phyloP scores from a whole-genome alignment of 1,140 invertebrate species.

The Heterodera carotae region DNA sequence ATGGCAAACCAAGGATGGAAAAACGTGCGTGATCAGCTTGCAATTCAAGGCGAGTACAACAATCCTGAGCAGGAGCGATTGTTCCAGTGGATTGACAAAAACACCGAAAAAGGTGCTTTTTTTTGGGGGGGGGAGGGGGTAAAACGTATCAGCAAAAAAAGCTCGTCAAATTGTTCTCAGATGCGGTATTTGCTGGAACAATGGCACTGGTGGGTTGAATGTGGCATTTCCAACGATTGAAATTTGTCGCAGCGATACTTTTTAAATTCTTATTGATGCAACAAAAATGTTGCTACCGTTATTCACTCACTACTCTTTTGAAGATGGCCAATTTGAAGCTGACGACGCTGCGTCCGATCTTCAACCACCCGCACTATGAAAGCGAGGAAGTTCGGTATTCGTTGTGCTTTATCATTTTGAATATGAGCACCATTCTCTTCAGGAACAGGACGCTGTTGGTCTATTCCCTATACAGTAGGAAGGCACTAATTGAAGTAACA shows the following conservation, averaged over 20 bases:
- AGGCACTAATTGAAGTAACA: conserved; percentile 7
- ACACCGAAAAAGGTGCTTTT: conserved; percentile 59
- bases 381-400: conserved; percentile 73
- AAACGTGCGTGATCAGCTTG: conserved; percentile 63
- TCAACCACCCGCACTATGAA: conserved; percentile 84
- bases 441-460: conserved; percentile 62
- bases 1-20: conserved; percentile 58
- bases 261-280: too few species aligned
- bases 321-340: conserved; percentile 71
- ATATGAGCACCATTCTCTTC: neutral
- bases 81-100: conserved; percentile 76
- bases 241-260: too few species aligned
- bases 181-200: conserved; percentile 79
- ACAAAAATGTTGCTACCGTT: neutral
- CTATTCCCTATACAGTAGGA: conserved; percentile 60
- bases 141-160: neutral
- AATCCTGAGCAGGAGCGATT: conserved; percentile 76
- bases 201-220: conserved; percentile 76
- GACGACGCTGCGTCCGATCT: conserved; percentile 75
- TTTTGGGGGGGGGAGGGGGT: neutral
- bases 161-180: conserved; percentile 60
- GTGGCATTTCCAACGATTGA: too few species aligned
- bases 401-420: neutral
- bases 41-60: conserved; percentile 72
- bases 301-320: too few species aligned